phyloP scores from a whole-genome alignment of 2,113 vertebrate genomes.

The Sander lucioperca region DNA sequence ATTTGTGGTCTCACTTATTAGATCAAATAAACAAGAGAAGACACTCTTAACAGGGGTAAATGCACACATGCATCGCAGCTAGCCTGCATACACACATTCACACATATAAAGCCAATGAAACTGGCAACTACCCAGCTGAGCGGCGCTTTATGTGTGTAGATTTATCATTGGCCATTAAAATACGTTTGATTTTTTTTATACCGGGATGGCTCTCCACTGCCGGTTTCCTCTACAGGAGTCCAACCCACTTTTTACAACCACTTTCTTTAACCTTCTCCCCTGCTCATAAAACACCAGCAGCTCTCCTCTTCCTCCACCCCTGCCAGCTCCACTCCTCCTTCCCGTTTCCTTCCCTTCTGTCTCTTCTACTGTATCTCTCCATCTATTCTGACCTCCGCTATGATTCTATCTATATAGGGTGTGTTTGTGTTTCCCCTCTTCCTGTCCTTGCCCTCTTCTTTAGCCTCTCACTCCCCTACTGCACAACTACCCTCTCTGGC shows the following conservation, averaged over 20 bases:
- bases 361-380: slow-evolving; percentile 55
- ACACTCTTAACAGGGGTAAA: slow-evolving; percentile 16
- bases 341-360: neutral
- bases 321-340: slow-evolving; percentile 17
- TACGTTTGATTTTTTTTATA: slow-evolving; percentile 78
- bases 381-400: slow-evolving; percentile 64
- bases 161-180: slow-evolving; percentile 83
- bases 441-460: slow-evolving; percentile 53
- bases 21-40: slow-evolving; percentile 33
- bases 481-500: slow-evolving; percentile 40
- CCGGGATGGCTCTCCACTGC: slow-evolving; percentile 51
- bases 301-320: slow-evolving; percentile 38
- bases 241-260: slow-evolving; percentile 62
- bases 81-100: neutral
- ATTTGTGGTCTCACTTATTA: slow-evolving; percentile 62
- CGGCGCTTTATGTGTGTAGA: slow-evolving; percentile 65
- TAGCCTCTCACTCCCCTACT: slow-evolving; percentile 26
- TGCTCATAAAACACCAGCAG: slow-evolving; percentile 70
- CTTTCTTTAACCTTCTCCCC: slow-evolving; percentile 80
- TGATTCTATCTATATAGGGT: slow-evolving; percentile 57
- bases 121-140: slow-evolving; percentile 45
- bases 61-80: neutral
- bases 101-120: slow-evolving; percentile 42
- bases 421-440: slow-evolving; percentile 62
- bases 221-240: slow-evolving; percentile 60